These are phyloP conservation scores for Tenualosa thibaudeaui DNA, from an alignment of 2,797 vertebrate genomes.

Conservation along the genomic window DNA sequence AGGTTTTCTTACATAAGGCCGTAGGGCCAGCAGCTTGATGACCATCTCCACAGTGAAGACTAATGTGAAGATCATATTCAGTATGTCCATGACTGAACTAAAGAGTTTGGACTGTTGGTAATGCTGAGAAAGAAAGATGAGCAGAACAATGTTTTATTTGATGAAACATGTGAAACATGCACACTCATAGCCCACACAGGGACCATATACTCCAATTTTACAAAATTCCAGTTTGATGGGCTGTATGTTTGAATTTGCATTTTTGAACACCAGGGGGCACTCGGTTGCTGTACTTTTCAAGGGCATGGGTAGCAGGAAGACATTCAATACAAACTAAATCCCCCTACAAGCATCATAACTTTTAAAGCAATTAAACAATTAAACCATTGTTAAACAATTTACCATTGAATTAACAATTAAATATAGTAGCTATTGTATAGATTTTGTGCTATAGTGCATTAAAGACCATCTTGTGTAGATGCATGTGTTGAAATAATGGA, in stretches of 20 bases:
- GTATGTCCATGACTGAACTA: conserved; percentile 93
- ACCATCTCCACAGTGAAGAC: conserved; percentile 98
- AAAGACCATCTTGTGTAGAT: background rate
- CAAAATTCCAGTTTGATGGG: too few species aligned
- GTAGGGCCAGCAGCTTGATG: conserved; percentile 93
- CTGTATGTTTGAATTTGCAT: background rate
- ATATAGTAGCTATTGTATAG: too few species aligned
- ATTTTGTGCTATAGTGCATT: background rate
- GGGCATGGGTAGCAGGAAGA: background rate
- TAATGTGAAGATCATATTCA: conserved; percentile 97
- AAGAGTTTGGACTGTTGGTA: conserved; percentile 93
- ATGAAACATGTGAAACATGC: background rate
- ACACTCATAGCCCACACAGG: background rate
- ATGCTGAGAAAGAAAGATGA: conserved; percentile 73
- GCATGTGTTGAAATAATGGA: background rate
- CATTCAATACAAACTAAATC: background rate
- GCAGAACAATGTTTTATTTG: background rate
- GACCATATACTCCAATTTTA: too few species aligned
- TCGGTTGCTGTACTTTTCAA: background rate
- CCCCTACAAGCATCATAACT: background rate
- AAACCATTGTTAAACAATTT: too few species aligned
- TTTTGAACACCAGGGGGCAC: background rate
- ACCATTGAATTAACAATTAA: too few species aligned
- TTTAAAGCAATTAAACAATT: background rate
- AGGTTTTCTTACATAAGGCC: conserved; percentile 84